phyloP scores from a whole-genome alignment of 30 jellyfish, hydroid and myxozoan species.

The Aurelia sp. region DNA sequence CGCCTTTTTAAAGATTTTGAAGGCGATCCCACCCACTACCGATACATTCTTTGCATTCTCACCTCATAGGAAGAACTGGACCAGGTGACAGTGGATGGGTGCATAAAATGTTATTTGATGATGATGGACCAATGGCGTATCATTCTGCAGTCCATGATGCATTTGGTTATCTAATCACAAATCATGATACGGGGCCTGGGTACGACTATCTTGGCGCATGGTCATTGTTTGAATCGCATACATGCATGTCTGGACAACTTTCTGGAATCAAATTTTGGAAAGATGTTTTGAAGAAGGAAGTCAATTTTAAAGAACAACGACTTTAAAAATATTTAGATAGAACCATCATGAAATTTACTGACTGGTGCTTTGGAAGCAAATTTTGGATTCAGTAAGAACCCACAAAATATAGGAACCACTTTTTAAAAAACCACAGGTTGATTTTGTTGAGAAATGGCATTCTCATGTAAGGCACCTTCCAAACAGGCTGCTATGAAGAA shows the following conservation, averaged over 20 bases:
- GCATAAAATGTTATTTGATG: slow-evolving; percentile 89
- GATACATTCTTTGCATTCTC: no score
- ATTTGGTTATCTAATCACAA: slow-evolving; percentile 85
- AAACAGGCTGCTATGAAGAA: no score
- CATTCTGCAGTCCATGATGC: slow-evolving; percentile 99
- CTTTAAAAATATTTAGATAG: neutral
- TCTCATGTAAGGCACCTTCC: no score
- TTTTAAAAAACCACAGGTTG: no score
- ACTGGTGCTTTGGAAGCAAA: no score
- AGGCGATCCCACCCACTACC: no score
- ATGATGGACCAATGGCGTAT: slow-evolving; percentile 93
- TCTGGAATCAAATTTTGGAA: slow-evolving; percentile 95
- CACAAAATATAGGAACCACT: no score
- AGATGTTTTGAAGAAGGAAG: slow-evolving; percentile 52
- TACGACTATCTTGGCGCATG: slow-evolving; percentile 92
- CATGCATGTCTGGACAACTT: slow-evolving; percentile 88
- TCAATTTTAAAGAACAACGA: neutral
- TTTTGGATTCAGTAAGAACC: no score
- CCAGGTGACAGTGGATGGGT: slow-evolving; percentile 98
- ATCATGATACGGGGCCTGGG: slow-evolving; percentile 95
- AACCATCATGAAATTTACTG: no score
- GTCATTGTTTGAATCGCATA: slow-evolving; percentile 76
- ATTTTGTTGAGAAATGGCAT: no score
- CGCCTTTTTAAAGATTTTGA: no score
- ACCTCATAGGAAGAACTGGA: slow-evolving; percentile 87